phyloP scores from a whole-genome alignment of 2,888 invertebrate species.

The Pseudoips prasinana region DNA sequence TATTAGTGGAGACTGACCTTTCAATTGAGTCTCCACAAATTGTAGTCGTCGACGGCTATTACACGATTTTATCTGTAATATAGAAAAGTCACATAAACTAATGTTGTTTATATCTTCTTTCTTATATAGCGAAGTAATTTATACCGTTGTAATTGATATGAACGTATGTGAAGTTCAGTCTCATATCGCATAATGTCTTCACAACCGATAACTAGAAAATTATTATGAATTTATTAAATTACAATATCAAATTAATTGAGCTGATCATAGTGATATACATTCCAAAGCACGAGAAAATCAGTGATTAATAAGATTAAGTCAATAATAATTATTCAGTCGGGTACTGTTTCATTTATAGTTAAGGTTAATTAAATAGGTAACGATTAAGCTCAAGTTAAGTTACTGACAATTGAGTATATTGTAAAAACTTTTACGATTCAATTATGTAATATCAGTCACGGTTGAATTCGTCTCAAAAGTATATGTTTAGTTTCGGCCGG shows the following conservation, averaged over 20 bases:
- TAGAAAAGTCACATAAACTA: constrained; percentile 52
- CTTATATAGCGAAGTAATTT: constrained; percentile 49
- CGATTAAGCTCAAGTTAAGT: too few species aligned
- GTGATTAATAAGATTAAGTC: too few species aligned
- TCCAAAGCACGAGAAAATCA: too few species aligned
- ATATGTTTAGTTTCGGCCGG: constrained; percentile 14
- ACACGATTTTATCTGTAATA: constrained; percentile 57
- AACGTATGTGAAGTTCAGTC: constrained; percentile 38
- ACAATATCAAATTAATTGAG: constrained; percentile 10
- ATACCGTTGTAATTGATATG: constrained; percentile 50
- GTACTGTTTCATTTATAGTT: too few species aligned
- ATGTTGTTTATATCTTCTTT: constrained; percentile 50
- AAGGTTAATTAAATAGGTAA: too few species aligned
- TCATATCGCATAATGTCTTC: constrained; percentile 42
- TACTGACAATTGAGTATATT: too few species aligned
- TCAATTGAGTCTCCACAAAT: constrained; percentile 56
- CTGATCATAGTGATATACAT: too few species aligned
- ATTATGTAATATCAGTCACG: too few species aligned
- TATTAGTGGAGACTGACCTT: constrained; percentile 55
- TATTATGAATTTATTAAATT: constrained; percentile 30
- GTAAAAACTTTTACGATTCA: too few species aligned
- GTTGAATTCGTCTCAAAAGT: too few species aligned
- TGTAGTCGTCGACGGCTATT: constrained; percentile 43
- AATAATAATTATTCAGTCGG: too few species aligned
- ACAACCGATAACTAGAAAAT: constrained; percentile 38